Percentiles rank a stretch among this genome's conserved stretches.
Conservation (phyloP, 92 coral and sea anemone species). For the Isaurus tuberculatus region DNA sequence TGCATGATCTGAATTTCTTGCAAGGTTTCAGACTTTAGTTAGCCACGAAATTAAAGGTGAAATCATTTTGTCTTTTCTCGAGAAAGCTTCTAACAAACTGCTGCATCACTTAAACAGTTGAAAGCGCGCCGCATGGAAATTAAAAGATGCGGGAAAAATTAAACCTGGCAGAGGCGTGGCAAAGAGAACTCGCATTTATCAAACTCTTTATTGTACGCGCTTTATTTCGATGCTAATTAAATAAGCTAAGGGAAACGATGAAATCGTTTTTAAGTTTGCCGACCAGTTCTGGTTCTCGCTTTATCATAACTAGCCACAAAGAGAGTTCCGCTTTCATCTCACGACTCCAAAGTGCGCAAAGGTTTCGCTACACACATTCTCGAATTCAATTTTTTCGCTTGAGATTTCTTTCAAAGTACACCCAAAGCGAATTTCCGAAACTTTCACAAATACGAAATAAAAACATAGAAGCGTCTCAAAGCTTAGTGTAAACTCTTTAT, state of each 20-base stretch:
- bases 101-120: conserved; percentile 60
- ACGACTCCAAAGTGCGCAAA: conserved; percentile 17
- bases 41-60: conserved; percentile 53
- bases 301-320: conserved; percentile 56
- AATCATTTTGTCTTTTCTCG: conserved; percentile 32
- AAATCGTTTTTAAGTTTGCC: conserved; percentile 73
- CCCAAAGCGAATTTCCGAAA: not conserved
- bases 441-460: conserved; percentile 29
- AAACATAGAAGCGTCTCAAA: conserved; percentile 26
- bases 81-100: not conserved
- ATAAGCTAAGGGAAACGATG: conserved; percentile 86
- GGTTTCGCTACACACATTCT: conserved; percentile 22
- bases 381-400: not conserved
- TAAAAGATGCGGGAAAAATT: conserved; percentile 62
- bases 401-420: not conserved
- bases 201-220: conserved; percentile 71
- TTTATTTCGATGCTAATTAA: conserved; percentile 93
- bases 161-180: conserved; percentile 79
- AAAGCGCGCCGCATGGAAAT: conserved; percentile 52
- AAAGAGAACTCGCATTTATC: conserved; percentile 84
- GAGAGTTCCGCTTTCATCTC: conserved; percentile 59
- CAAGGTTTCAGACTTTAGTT: conserved; percentile 52
- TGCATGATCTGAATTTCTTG: conserved; percentile 62
- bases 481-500: conserved; percentile 39
- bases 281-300: conserved; percentile 67